Conservation (phyloP, 1,140 invertebrate species). For the Musca domestica region DNA sequence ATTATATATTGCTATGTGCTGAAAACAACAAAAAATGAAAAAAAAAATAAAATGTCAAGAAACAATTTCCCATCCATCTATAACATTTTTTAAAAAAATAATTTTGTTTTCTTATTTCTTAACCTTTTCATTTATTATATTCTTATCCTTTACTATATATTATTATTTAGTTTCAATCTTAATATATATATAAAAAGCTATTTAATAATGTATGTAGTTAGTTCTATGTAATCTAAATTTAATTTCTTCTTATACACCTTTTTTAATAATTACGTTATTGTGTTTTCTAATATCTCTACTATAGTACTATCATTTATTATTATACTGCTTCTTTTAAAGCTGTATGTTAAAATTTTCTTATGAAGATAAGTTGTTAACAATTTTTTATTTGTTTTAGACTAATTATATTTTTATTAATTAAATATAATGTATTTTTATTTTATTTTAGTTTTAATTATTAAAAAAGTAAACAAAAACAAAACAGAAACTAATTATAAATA, state of each 20-base stretch:
- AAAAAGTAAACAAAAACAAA: neutral
- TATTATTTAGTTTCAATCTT: too few species aligned
- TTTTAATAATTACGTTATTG: neutral
- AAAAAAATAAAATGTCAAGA: neutral
- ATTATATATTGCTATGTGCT: neutral
- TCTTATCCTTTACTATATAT: too few species aligned
- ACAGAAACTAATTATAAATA: neutral
- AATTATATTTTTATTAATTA: conserved; percentile 12
- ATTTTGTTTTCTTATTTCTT: too few species aligned
- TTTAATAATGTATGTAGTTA: too few species aligned
- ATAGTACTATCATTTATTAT: neutral
- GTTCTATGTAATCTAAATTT: too few species aligned
- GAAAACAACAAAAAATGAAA: neutral
- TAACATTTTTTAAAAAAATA: too few species aligned
- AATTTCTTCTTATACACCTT: too few species aligned
- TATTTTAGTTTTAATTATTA: conserved; percentile 5
- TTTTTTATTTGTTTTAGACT: neutral
- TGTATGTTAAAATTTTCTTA: neutral
- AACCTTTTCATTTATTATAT: too few species aligned
- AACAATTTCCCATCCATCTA: too few species aligned
- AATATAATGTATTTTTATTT: conserved; percentile 10
- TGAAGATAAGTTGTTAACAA: neutral
- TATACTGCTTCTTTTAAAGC: neutral
- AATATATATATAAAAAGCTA: too few species aligned
- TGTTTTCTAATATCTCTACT: neutral